These are phyloP conservation scores for Alauda arvensis DNA, from an alignment of 2,797 vertebrate species.

Conservation along the genomic window DNA sequence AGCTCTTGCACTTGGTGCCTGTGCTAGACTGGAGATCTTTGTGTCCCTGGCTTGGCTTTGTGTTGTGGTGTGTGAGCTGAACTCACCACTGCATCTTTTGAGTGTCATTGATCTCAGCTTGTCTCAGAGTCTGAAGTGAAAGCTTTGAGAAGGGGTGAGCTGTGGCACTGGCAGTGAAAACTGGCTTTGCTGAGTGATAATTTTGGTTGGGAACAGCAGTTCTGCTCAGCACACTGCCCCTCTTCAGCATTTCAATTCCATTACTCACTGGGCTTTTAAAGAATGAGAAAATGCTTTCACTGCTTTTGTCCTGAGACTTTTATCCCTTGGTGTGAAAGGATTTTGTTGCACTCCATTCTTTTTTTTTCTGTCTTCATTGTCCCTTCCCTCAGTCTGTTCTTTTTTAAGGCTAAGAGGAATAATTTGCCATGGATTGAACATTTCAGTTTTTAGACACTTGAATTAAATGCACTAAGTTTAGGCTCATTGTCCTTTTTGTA, in stretches of 20 bases:
- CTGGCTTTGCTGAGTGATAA: neutral
- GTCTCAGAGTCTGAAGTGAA: neutral
- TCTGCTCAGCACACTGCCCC: neutral
- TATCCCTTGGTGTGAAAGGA: neutral
- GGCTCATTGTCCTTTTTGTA: neutral
- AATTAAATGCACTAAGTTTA: slow-evolving; percentile 6
- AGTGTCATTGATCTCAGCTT: neutral
- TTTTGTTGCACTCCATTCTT: neutral
- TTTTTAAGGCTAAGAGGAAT: neutral
- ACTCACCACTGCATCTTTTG: neutral
- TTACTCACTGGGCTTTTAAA: neutral
- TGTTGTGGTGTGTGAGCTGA: neutral
- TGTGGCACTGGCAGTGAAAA: neutral
- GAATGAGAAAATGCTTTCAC: neutral
- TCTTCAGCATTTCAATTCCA: neutral
- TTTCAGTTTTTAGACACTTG: neutral
- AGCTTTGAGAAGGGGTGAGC: neutral
- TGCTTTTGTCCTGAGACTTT: slow-evolving; percentile 26
- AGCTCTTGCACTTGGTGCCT: neutral
- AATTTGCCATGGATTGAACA: slow-evolving; percentile 5
- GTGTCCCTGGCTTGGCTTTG: neutral
- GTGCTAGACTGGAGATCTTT: neutral
- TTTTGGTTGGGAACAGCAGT: neutral
- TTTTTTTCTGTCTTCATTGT: neutral
- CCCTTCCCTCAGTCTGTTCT: neutral